Evolutionary conservation across 2,797 vertebrate genomes (phyloP).

Genomic region (Ceyx erithaca): DNA sequence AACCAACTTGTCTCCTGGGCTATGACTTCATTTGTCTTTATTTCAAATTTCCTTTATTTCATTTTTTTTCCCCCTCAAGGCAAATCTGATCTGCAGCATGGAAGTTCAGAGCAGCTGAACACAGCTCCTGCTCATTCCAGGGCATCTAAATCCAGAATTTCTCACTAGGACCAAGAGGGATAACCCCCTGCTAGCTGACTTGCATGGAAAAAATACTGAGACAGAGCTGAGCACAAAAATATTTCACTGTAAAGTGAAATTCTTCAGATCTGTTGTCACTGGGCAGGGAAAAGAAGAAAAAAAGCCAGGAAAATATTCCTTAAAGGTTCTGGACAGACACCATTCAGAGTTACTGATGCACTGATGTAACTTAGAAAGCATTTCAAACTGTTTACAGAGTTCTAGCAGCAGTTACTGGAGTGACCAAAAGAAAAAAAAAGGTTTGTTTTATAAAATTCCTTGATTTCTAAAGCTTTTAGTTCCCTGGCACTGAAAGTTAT

Average conservation of each 20-base stretch:
- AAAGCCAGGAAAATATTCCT: not conserved
- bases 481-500: not conserved
- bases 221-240: not conserved
- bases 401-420: not conserved
- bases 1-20: not conserved
- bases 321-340: not conserved
- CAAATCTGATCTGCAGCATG: not conserved
- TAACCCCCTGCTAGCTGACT: not conserved
- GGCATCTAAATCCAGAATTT: not conserved
- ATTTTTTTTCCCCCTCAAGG: not conserved
- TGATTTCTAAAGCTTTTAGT: not conserved
- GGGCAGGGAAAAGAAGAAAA: accelerated
- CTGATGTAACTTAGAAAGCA: not conserved
- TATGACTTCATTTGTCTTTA: not conserved
- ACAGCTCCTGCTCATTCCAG: not conserved
- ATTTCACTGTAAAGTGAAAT: not conserved
- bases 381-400: not conserved
- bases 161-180: not conserved
- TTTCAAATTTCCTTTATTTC: no score
- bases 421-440: no score
- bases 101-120: not conserved
- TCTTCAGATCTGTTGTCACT: not conserved
- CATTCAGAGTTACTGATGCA: not conserved
- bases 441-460: not conserved
- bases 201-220: not conserved